Evolutionary conservation across 2,888 invertebrate species (phyloP).

Genomic region (Napeogenes sylphis): DNA sequence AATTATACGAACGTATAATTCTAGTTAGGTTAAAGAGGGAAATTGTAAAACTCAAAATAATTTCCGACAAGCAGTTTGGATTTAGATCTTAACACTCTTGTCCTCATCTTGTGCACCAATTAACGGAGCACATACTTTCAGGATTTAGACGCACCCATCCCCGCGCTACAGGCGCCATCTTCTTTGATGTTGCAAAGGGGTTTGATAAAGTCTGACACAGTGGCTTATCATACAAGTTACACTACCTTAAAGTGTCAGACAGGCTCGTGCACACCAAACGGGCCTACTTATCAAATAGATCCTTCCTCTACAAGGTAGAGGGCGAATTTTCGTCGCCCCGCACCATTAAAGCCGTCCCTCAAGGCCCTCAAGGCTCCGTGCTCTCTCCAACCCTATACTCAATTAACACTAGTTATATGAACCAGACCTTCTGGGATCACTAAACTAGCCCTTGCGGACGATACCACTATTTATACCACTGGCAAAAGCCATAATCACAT

Average conservation of each 20-base stretch:
- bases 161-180: slow-evolving; percentile 11
- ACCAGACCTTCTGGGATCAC: no score
- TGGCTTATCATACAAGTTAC: slow-evolving; percentile 21
- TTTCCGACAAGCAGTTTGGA: slow-evolving; percentile 26
- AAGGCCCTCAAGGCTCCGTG: no score
- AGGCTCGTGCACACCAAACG: slow-evolving; percentile 10
- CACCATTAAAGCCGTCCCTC: no score
- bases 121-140: slow-evolving; percentile 21
- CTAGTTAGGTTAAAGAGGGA: neutral
- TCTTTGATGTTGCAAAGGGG: slow-evolving; percentile 18
- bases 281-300: neutral
- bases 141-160: slow-evolving; percentile 1
- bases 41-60: slow-evolving; percentile 2
- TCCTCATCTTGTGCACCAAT: slow-evolving; percentile 24
- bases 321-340: no score
- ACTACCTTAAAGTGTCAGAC: neutral
- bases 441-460: no score
- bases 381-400: no score
- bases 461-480: no score
- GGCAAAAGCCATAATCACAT: no score
- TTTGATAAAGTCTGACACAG: slow-evolving; percentile 23
- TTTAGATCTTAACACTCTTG: slow-evolving; percentile 21
- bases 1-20: slow-evolving; percentile 9
- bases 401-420: no score
- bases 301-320: no score